Evolutionary conservation across 2,797 vertebrate genomes (phyloP), one percentile per base, ranked within the genome.

Genomic region (Tapera naevia): DNA sequence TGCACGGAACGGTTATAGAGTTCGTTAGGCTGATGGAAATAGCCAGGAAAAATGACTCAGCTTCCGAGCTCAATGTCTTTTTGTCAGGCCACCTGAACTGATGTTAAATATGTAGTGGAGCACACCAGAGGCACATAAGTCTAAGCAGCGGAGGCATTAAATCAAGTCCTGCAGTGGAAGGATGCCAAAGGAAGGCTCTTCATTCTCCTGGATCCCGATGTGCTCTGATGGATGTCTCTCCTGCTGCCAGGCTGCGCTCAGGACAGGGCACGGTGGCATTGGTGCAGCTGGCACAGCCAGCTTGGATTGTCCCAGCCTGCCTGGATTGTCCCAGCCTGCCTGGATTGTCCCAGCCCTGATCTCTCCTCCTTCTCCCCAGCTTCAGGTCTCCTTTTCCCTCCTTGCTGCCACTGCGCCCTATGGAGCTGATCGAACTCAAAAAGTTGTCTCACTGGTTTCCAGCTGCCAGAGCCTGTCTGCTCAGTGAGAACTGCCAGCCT

Each of bases 181-280:
- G 80, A 24, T 10, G 0, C 7, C 2, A 2, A 9, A 54, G 19
- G 56, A 45, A 5, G 8, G 3, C 9, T 5, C 5, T 19, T 22
- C 27, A 0, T 17, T 64, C 25, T 35, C 51, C 7, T 17, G 56
- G 78, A 30, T 80, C 8, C 53, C 32, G 54, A 3, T 11, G 8
- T 0, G 0, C 0, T 3, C 76, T 13, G 57, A 6, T 0, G 7
- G 66, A 39, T 2, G 1, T 19, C 23, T 43, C 17, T n/a, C 32
- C 10, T 0, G 0, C 22, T 11, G 43, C 61, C 62, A 13, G 17
- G 57, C 56, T 19, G 43, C 22, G 12, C 66, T 12, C 30, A 7
- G n/a, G 27, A 30, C 41, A 1, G 10, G 37, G 28, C 65, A 13
- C 0, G 5, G 32, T 11, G 37, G 27, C 45, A 28, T 56, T 4